Conservation (phyloP, 2,113 vertebrate genomes). For the Dipodomys ordii region DNA sequence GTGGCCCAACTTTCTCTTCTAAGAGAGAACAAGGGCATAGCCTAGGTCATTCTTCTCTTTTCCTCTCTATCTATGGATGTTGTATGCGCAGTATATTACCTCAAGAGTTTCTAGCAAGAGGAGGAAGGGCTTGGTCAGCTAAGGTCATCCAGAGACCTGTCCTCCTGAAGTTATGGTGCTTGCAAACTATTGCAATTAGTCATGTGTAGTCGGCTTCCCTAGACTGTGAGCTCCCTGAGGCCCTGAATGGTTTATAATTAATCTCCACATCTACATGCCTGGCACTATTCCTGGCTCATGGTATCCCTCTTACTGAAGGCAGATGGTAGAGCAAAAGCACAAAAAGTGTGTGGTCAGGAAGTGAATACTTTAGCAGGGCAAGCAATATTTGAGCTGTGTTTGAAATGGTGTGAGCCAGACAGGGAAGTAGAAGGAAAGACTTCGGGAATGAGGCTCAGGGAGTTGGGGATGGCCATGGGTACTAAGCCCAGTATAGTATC, state of each 20-base stretch:
- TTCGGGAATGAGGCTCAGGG: neutral
- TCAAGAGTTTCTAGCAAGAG: no score
- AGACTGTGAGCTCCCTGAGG: neutral
- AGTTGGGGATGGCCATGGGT: neutral
- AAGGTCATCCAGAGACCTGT: neutral
- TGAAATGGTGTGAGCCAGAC: neutral
- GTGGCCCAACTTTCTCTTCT: neutral
- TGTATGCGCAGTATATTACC: neutral
- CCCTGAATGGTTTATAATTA: neutral
- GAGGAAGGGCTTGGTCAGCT: neutral
- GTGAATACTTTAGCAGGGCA: neutral
- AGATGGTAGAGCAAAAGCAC: neutral
- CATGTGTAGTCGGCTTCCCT: neutral
- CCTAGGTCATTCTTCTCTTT: neutral
- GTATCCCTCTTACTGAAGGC: neutral
- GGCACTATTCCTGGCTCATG: neutral
- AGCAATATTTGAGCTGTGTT: neutral
- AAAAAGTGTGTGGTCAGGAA: conserved; percentile 1
- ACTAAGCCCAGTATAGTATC: neutral
- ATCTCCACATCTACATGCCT: neutral
- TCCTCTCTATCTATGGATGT: neutral
- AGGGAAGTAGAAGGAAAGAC: neutral
- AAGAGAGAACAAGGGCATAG: neutral
- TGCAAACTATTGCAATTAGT: neutral
- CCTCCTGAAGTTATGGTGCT: neutral